Percentiles rank a stretch among this genome's conserved stretches.
These are phyloP conservation scores for Desmophyllum pertusum DNA, from an alignment of 92 coral and sea anemone genomes.

Conservation along the genomic window DNA sequence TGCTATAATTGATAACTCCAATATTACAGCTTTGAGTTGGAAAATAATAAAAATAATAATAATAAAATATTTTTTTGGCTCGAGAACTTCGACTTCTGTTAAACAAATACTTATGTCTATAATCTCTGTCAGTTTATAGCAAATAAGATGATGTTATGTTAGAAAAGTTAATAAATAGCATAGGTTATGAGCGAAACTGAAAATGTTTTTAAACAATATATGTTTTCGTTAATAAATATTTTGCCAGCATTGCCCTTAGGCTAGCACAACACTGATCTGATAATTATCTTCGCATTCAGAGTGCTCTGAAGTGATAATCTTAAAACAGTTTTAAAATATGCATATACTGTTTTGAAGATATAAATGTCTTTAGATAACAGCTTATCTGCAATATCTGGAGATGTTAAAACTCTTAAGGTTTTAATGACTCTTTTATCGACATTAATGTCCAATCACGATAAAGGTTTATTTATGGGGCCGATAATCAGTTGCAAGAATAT, in stretches of 20 bases:
- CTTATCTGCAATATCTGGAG: not conserved
- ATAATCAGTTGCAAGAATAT: not conserved
- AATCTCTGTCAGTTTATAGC: no score
- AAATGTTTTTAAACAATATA: no score
- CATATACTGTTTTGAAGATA: not conserved
- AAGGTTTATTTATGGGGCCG: not conserved
- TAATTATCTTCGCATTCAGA: not conserved
- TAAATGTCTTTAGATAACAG: not conserved
- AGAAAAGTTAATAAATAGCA: no score
- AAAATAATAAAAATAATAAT: no score
- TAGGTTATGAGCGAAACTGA: no score
- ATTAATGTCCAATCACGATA: not conserved
- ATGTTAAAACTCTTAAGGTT: not conserved
- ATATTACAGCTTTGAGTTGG: no score
- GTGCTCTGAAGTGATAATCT: not conserved
- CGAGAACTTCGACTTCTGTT: no score
- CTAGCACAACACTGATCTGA: not conserved
- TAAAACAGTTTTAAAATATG: slow-evolving; percentile 1
- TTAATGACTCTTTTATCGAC: not conserved
- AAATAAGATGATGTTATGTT: no score
- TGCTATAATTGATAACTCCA: no score
- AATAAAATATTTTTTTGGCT: no score
- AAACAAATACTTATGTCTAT: no score
- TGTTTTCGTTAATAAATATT: not conserved
- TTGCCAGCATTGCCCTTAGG: not conserved